These are phyloP conservation scores for Acanthacorydalis orientalis DNA, from an alignment of 2,888 invertebrate genomes.

Conservation along the genomic window DNA sequence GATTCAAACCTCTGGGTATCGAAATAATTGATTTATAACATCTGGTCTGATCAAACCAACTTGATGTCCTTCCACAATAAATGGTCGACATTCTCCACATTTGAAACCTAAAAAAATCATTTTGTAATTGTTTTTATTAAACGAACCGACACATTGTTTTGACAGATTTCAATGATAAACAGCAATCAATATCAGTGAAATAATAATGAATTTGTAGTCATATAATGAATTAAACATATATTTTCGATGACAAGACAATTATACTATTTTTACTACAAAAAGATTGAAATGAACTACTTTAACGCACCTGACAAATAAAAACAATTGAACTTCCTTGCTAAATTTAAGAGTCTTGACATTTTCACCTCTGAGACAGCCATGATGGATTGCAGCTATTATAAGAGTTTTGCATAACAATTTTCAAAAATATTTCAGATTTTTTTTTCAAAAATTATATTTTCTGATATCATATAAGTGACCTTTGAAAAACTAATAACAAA, in stretches of 20 bases:
- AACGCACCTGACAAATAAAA: slow-evolving; percentile 70
- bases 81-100: slow-evolving; percentile 66
- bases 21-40: slow-evolving; percentile 61
- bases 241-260: not conserved
- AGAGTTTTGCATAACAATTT: too few species aligned
- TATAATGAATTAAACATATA: slow-evolving; percentile 6
- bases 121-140: not conserved
- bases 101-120: slow-evolving; percentile 42
- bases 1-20: slow-evolving; percentile 58
- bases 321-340: slow-evolving; percentile 78
- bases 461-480: too few species aligned
- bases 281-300: not conserved
- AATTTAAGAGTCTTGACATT: slow-evolving; percentile 54
- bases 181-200: slow-evolving; percentile 8
- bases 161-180: slow-evolving; percentile 16
- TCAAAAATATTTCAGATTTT: too few species aligned
- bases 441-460: too few species aligned
- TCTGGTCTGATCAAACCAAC: slow-evolving; percentile 76
- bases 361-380: slow-evolving; percentile 19
- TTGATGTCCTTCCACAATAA: slow-evolving; percentile 76
- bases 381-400: not conserved
- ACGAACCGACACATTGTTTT: not conserved
- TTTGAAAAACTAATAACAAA: too few species aligned
- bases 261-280: not conserved
- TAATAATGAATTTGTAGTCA: slow-evolving; percentile 8